Base-by-base conservation (phyloP, 2,113 vertebrate genomes). In the Antechinus stuartii region DNA sequence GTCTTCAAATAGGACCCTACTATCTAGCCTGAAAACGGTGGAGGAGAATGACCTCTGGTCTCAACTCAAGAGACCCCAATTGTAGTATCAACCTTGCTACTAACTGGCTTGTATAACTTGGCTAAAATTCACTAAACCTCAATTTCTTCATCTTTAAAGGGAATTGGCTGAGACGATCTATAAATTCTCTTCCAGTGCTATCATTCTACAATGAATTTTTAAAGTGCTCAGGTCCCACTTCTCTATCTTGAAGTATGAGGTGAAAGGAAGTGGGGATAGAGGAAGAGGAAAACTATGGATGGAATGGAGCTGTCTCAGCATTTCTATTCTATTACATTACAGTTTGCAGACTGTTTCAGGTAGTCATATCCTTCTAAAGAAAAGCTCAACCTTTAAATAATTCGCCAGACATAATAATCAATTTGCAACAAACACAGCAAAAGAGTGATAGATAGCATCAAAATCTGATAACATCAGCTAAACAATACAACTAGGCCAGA, bases 341-440 rank as follows among this genome's bases (percentile, higher is more conserved):
- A 42, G n/a, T 19, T 19, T 84, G n/a, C n/a, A 42, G 68, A 8
- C 50, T 91, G 84, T 55, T 95, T 96, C 35, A 35, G 12, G 0
- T 47, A 92, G 53, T 54, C 54, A 84, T 91, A 91, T 19, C 19
- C 53, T 25, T 95, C 52, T 49, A 55, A 95, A 95, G 50, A 49
- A 93, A 92, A 90, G 50, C 91, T 54, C 89, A 96, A 94, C 35
- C 12, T 46, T 96, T 91, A 57, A 93, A 42, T 91, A 89, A 91
- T 57, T 57, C 89, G 46, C 84, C 22, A 2, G 11, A 47, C 54
- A 55, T 14, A 25, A 22, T 91, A 25, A 22, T 91, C 93, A 76
- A 76, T 55, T 35, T 90, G 61, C 91, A 76, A 90, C 91, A 93
- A 96, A 91, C 23, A 76, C 52, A 30, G 61, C 54, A 89, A 25